phyloP scores from a whole-genome alignment of 2,113 vertebrate species.

The Rhegmatorhina hoffmannsi region DNA sequence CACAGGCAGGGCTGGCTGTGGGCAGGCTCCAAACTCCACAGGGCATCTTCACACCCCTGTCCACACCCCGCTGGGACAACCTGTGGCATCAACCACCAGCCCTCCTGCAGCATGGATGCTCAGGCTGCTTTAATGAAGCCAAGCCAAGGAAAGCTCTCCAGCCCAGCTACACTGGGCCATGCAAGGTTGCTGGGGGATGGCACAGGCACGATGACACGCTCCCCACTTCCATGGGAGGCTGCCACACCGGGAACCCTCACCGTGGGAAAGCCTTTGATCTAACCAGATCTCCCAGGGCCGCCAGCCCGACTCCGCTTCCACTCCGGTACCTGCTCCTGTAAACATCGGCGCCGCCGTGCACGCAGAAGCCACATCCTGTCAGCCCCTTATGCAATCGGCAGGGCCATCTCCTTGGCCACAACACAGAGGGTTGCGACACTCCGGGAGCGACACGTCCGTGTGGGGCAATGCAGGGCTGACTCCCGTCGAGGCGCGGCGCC shows the following conservation, averaged over 20 bases:
- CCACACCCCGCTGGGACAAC: neutral
- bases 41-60: neutral
- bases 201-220: accelerated
- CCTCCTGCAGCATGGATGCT: neutral
- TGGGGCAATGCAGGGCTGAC: neutral
- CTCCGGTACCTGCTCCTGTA: neutral
- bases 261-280: conserved; percentile 50
- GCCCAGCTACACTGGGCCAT: accelerated
- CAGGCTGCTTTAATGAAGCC: accelerated
- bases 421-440: neutral
- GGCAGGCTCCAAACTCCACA: neutral
- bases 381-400: neutral
- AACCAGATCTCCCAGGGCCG: neutral
- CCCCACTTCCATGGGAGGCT: neutral
- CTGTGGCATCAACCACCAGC: neutral
- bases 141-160: neutral
- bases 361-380: conserved; percentile 42
- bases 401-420: neutral
- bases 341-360: neutral
- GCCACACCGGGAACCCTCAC: neutral
- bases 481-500: neutral
- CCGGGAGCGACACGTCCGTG: neutral
- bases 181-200: accelerated
- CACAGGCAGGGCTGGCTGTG: accelerated
- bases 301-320: conserved; percentile 2